A percentile compares a stretch with the other conserved stretches of the same genome.
These are phyloP conservation scores for Distichodus sexfasciatus DNA, from an alignment of 2,797 vertebrate genomes.

Conservation along the genomic window DNA sequence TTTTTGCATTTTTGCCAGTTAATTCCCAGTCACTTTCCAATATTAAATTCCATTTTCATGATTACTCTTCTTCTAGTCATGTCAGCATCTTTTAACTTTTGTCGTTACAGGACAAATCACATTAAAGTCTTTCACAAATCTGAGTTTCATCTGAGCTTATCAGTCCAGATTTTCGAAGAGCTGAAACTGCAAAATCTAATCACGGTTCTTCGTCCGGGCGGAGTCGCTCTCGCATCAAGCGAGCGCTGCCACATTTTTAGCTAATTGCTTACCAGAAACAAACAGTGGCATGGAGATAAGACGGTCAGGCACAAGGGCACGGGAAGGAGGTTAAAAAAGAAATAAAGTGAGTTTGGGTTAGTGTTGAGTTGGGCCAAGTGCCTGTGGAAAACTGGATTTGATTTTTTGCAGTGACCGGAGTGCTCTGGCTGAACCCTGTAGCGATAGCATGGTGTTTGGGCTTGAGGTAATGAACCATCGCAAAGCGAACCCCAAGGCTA, in stretches of 20 bases:
- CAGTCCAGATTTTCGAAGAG: conserved; percentile 25
- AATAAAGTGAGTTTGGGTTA: conserved; percentile 1
- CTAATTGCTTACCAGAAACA: conserved; percentile 48
- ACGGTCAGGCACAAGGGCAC: conserved; percentile 19
- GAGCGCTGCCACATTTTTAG: conserved; percentile 35
- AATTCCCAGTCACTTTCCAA: too few species aligned
- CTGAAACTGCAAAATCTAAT: conserved; percentile 43
- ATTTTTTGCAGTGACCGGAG: conserved; percentile 6
- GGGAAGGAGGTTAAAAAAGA: background rate
- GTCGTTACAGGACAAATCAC: background rate
- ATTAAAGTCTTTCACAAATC: background rate
- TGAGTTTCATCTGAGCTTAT: conserved; percentile 24
- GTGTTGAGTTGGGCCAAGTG: background rate
- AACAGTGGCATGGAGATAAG: conserved; percentile 46
- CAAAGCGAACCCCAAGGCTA: background rate
- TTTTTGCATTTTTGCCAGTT: too few species aligned
- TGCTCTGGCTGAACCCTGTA: background rate
- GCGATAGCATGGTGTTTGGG: conserved; percentile 38
- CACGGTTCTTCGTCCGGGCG: conserved; percentile 13
- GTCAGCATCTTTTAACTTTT: background rate
- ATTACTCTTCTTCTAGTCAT: too few species aligned
- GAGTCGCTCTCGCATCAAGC: conserved; percentile 29
- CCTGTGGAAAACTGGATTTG: conserved; percentile 26
- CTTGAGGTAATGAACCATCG: conserved; percentile 5
- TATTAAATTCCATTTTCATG: too few species aligned